Percentiles rank a stretch among this genome's conserved stretches.
phyloP scores from a whole-genome alignment of 1,140 invertebrate genomes.

The Drosophila elegans region DNA sequence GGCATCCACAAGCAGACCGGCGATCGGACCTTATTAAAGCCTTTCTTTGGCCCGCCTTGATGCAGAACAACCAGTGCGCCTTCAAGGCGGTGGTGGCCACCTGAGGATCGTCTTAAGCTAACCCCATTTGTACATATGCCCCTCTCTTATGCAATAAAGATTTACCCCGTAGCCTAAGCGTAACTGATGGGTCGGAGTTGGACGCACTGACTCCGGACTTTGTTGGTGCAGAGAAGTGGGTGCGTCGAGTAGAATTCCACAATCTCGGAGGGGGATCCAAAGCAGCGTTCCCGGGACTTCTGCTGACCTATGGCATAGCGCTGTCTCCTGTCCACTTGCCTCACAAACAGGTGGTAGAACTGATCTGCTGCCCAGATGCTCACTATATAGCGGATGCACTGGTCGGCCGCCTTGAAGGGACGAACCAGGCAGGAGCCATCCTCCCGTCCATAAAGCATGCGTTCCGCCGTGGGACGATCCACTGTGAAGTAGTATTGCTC shows the following conservation, averaged over 20 bases:
- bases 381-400: conserved; percentile 77
- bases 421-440: conserved; percentile 79
- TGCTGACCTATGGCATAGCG: conserved; percentile 69
- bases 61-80: conserved; percentile 86
- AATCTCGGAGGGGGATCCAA: conserved; percentile 70
- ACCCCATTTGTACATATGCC: conserved; percentile 72
- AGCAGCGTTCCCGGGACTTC: conserved; percentile 65
- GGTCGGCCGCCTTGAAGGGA: conserved; percentile 75
- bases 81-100: conserved; percentile 88
- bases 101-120: conserved; percentile 35
- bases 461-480: conserved; percentile 67
- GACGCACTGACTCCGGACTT: conserved; percentile 60
- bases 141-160: conserved; percentile 59
- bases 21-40: conserved; percentile 87
- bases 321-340: conserved; percentile 65
- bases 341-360: conserved; percentile 75
- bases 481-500: conserved; percentile 79
- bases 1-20: conserved; percentile 86
- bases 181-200: conserved; percentile 62
- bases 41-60: conserved; percentile 88
- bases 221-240: conserved; percentile 75
- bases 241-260: conserved; percentile 73
- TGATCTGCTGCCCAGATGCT: conserved; percentile 73
- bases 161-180: conserved; percentile 51
- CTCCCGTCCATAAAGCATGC: conserved; percentile 61